Evolutionary conservation across 1,140 invertebrate genomes (phyloP), one percentile per base, ranked within the genome.

Genomic region (Cyclargus thomasi): DNA sequence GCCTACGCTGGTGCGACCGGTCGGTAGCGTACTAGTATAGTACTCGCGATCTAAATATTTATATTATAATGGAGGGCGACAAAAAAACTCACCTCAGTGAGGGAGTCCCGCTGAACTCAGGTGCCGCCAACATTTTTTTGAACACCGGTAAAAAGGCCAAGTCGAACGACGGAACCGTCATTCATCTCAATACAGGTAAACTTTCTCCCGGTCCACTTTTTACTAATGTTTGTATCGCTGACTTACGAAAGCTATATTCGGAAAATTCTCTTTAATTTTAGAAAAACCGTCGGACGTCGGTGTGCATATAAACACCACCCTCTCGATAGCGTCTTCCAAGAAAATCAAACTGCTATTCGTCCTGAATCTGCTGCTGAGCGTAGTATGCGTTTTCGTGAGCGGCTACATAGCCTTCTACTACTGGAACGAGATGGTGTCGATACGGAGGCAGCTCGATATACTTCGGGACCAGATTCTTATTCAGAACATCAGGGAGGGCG

Each of bases 261-360:
- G 14, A 1, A 47, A 47, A 55, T 29, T 29, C 18, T 65, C 76
- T 75, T 75, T 76, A 69, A 62, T 85, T 83, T 63, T 81, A 89
- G 86, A 86, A 67, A 88, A 88, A 67, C 80, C 84, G 14, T 70
- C 85, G n/a, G 85, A 90, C 73, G 81, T 88, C 67, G 87, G 84
- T 67, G 81, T 90, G 22, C 87, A 90, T 68, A 86, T 90, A 74
- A 88, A 90, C 72, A 90, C 85, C 35, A 90, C 85, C 21, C 78
- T 90, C 69, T 83, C 85, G 36, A 83, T 90, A 76, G 85, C 85
- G 83, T 90, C 87, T 83, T 90, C 85, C 76, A 90, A 87, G 85
- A 90, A 90, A 85, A 87, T 90, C 71, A 90, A 82, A 73, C 76
- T 88, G 65, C 72, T 90, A 67, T 85, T 90, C 74, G 72, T 88